These are phyloP conservation scores for Eristalis pertinax DNA, from an alignment of 2,888 invertebrate genomes.

Conservation along the genomic window DNA sequence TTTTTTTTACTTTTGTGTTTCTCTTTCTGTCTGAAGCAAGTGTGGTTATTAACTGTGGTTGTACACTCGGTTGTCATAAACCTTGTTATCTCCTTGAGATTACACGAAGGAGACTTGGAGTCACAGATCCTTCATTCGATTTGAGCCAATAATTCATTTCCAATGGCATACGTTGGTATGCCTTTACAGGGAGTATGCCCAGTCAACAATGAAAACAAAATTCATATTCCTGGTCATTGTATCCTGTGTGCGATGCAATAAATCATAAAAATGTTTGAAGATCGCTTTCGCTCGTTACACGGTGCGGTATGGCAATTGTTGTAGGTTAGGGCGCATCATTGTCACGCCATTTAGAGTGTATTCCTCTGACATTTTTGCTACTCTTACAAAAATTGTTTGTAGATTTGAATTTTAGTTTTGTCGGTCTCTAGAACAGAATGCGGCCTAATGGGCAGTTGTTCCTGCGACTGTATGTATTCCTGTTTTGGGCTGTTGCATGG, in stretches of 20 bases:
- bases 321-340: constrained; percentile 69
- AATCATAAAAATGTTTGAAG: constrained; percentile 79
- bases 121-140: constrained; percentile 57
- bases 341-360: constrained; percentile 69
- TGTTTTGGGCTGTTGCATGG: constrained; percentile 52
- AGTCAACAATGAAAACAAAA: constrained; percentile 40
- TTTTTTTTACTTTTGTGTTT: constrained; percentile 13
- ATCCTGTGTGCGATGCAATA: constrained; percentile 75
- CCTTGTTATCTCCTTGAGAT: constrained; percentile 68
- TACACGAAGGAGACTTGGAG: constrained; percentile 19
- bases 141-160: constrained; percentile 64
- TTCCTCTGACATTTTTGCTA: constrained; percentile 36
- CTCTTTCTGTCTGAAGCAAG: constrained; percentile 19
- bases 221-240: constrained; percentile 65
- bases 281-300: constrained; percentile 77
- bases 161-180: constrained; percentile 30
- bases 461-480: not conserved
- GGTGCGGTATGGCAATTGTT: constrained; percentile 73
- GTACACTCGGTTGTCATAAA: constrained; percentile 26
- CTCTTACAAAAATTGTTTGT: constrained; percentile 4
- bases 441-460: constrained; percentile 60
- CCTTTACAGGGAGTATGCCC: constrained; percentile 18
- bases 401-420: constrained; percentile 32
- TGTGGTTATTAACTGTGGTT: constrained; percentile 40
- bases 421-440: constrained; percentile 7